Evolutionary conservation across 2,888 invertebrate genomes (phyloP), one percentile per base, ranked within the genome.

Genomic region (Elysia crispata): DNA sequence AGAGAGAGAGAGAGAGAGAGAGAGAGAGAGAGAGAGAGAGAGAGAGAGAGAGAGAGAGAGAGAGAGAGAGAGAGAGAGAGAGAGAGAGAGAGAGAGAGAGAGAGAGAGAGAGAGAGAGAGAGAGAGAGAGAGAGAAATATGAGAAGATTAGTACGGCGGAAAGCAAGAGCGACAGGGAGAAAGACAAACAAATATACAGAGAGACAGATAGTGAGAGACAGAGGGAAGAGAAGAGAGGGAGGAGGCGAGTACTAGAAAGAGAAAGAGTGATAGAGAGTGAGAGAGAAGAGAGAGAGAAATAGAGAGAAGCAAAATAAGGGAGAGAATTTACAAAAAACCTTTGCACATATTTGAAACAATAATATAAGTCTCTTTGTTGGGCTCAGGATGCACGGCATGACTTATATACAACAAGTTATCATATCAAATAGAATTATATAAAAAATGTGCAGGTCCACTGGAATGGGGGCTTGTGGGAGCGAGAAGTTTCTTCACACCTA

Each of bases 51-150:
- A 41, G 13, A 64, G 33, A 41, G 28, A 62, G 20, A 64, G 15
- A 50, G 49, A 41, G 13, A 49, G 49, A 49, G 50, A 49, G 23
- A 50, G 50, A 49, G 49, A 50, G 50, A 25, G 18, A 70, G 50
- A 66, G n/a, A 25, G 18, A 25, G 28, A 67, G 20, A 30, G 33
- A 23, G 6, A 60, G n/a, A 20, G 66, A 66, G 30, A 25, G 23
- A 18, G 66, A 25, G 66, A 66, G 76, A 76, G n/a, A 66, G 49
- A 6, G 76, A 76, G 67, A 66, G 41, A 28, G 67, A 76, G 50
- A 49, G 76, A 66, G 66, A 28, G 18, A 76, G 66, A 66, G 28
- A 66, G 25, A 28, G 66, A 66, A 25, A 66, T 6, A 66, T 1
- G 25, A 6, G 5, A 25, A 64, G 64, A 64, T 11, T 20, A 11